These are phyloP conservation scores for Glareola pratincola DNA, from an alignment of 2,113 vertebrate species.

Conservation along the genomic window DNA sequence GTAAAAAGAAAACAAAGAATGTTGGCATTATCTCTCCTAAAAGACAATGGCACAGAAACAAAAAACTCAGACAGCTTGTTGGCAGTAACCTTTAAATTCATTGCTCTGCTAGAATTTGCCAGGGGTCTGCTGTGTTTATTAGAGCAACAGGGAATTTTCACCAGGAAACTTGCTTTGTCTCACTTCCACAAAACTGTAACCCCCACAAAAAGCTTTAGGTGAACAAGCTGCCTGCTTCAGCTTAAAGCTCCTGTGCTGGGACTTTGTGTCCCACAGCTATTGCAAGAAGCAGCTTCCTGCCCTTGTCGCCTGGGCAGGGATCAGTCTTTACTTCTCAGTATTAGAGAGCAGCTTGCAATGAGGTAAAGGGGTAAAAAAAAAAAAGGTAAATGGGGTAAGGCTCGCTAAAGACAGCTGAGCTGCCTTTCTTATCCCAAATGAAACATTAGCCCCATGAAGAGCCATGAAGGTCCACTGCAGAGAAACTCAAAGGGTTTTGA, in stretches of 20 bases:
- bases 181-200: not conserved
- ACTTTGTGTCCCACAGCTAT: not conserved
- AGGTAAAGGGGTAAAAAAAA: not conserved
- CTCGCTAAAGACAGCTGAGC: not conserved
- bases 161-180: not conserved
- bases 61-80: constrained; percentile 20
- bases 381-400: not conserved
- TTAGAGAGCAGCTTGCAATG: not conserved
- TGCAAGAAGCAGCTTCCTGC: not conserved
- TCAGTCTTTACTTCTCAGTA: not conserved
- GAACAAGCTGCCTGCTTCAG: accelerated
- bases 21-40: constrained; percentile 38
- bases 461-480: not conserved
- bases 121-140: not conserved
- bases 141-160: not conserved
- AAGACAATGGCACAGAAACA: constrained; percentile 7
- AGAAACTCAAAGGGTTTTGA: not conserved
- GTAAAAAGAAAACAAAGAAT: constrained; percentile 67
- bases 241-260: not conserved
- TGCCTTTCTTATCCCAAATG: not conserved
- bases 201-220: not conserved
- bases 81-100: constrained; percentile 32
- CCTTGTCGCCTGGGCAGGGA: not conserved
- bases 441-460: not conserved
- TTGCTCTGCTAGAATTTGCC: not conserved